Evolutionary conservation across 2,113 vertebrate genomes (phyloP).

Genomic region (Prunella himalayana): DNA sequence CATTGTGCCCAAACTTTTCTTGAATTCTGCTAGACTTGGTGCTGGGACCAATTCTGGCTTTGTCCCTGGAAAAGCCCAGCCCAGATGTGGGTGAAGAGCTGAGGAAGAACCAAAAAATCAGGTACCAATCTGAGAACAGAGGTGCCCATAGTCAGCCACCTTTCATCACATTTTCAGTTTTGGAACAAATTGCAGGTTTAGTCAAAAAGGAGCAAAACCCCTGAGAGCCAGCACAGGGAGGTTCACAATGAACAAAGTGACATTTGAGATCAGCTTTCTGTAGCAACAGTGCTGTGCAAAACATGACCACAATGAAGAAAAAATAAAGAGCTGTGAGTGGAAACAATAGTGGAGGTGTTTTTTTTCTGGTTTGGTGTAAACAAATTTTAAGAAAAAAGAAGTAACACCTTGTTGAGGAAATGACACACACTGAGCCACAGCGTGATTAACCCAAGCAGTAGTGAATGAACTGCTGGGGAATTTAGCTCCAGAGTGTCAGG

Average conservation of each 20-base stretch:
- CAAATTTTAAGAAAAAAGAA: neutral
- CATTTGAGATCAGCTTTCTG: neutral
- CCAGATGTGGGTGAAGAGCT: neutral
- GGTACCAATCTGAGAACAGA: neutral
- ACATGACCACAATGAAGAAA: neutral
- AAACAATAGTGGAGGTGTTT: neutral
- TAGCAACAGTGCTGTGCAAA: neutral
- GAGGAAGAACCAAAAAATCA: neutral
- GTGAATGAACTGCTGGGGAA: neutral
- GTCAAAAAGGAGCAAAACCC: neutral
- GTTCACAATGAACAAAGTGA: neutral
- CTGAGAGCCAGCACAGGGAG: neutral
- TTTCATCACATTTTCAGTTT: neutral
- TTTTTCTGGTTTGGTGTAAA: neutral
- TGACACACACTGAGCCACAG: rapidly evolving
- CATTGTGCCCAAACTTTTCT: neutral
- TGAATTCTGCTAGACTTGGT: neutral
- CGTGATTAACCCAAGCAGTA: neutral
- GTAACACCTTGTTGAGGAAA: neutral
- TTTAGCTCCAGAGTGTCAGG: neutral
- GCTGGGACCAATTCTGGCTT: neutral
- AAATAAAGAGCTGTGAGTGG: neutral
- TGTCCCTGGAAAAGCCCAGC: neutral
- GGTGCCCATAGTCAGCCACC: too few relatives aligned
- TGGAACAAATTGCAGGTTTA: neutral